Base-by-base conservation (phyloP, 2,888 invertebrate genomes). In the Lymantria dispar region DNA sequence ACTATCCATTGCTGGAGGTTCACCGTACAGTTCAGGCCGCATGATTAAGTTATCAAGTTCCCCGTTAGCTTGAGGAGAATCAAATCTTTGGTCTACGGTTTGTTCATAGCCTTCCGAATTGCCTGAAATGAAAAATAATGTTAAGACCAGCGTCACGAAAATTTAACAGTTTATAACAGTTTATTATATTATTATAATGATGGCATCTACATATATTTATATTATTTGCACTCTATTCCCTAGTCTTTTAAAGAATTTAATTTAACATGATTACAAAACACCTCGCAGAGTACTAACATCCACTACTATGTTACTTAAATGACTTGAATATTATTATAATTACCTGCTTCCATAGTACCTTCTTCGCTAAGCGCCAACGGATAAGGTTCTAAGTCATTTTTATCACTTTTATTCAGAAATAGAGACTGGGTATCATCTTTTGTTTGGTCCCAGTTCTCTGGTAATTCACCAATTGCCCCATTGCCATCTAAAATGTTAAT, bases 21-120 rank as follows among this genome's bases (percentile, higher is more conserved):
- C 93, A 1, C 93, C 93, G 57, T 93, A 94, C 54, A 93, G 64
- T 69, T 94, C 93, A 9, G 93, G 92, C 64, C 94, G 92, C 86
- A 94, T 88, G 52, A 94, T 92, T 42, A 94, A 92, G 68, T 94
- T 94, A 70, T 94, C 93, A 36, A 93, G 76, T 57, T 87, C 89
- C 8, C 86, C 86, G 45, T 76, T 87, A 0, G 86, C 74, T 52
- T 84, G 82, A 1, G 83, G 76, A 13, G 82, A 72, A 54, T 89
- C 87, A 62, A 79, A 88, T 39, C 86, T 80, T 56, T 87, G 89
- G 48, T 88, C 88, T 33, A 86, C 78, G 33, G 76, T 76, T 52
- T 86, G 88, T 50, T 89, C 91, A 59, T 80, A 91, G 8, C 83
- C 87, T 62, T 91, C 90, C 0, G 80, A 76, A 65, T 88, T 89